A percentile compares a stretch with the other conserved stretches of the same genome.
These are phyloP conservation scores for Gobiocypris rarus DNA, from an alignment of 2,113 vertebrate species.

Conservation along the genomic window DNA sequence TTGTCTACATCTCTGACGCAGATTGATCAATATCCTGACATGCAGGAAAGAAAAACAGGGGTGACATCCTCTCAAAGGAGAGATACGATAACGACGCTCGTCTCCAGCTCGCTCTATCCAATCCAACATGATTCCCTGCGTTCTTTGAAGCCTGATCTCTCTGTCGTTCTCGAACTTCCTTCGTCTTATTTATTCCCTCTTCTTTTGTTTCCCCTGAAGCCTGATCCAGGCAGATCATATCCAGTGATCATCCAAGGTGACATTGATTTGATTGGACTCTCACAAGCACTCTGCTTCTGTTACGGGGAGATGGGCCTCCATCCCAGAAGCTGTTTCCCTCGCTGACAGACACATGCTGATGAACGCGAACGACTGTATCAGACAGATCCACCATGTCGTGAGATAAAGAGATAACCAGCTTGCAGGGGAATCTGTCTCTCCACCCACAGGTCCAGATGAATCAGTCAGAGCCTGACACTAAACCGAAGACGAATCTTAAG, in stretches of 20 bases:
- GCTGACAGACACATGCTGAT: slow-evolving; percentile 25
- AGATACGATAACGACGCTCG: slow-evolving; percentile 12
- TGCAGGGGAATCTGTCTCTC: slow-evolving; percentile 14
- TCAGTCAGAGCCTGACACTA: background rate
- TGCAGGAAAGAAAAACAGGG: slow-evolving; percentile 27
- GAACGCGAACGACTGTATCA: background rate
- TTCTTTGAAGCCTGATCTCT: slow-evolving; percentile 27
- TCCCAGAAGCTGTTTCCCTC: slow-evolving; percentile 18
- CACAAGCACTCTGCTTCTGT: slow-evolving; percentile 15
- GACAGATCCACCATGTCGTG: slow-evolving; percentile 20
- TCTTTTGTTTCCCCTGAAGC: slow-evolving; percentile 28
- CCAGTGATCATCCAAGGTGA: slow-evolving; percentile 51
- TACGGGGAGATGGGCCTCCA: background rate
- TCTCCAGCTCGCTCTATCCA: background rate
- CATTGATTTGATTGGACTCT: slow-evolving; percentile 49
- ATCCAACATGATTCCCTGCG: slow-evolving; percentile 12
- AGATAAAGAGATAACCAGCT: slow-evolving; percentile 27
- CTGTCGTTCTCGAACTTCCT: slow-evolving; percentile 3
- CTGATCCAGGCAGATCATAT: slow-evolving; percentile 33
- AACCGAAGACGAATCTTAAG: background rate
- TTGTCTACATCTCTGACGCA: slow-evolving; percentile 25
- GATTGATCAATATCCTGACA: slow-evolving; percentile 45
- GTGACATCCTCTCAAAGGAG: slow-evolving; percentile 37
- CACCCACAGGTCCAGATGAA: background rate
- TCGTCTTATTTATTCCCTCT: slow-evolving; percentile 12